Evolutionary conservation across 2,888 invertebrate species (phyloP), one percentile per base, ranked within the genome.

Genomic region (Scaptomyza tumidula): DNA sequence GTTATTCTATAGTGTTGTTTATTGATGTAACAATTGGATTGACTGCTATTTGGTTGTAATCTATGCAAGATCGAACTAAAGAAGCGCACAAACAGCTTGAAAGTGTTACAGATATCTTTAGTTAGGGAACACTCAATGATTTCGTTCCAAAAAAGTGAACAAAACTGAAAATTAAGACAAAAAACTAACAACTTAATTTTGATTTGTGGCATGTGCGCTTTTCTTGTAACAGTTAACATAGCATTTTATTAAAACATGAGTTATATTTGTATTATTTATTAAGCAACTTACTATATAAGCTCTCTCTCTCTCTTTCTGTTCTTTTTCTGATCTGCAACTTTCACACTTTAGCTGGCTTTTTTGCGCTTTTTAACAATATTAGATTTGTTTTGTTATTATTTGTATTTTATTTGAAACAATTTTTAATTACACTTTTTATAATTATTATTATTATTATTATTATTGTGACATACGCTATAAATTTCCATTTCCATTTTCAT

Each of bases 241-340:
- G 39, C n/a, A 14, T 14, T 35, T 11, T 50, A 53, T 64, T 70
- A 63, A 39, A 55, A 66, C 55, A 50, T 67, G 39, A 44, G 56
- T 63, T 63, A 60, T 68, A 46, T 53, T 52, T 53, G 14, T 78
- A 62, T 57, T 70, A 64, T 68, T 73, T 65, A 67, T 75, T 80
- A 72, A 76, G 74, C 76, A 83, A 79, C 80, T 89, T 90, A 86
- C 88, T 89, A 89, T 89, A 90, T 89, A 90, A 90, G 90, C 90
- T 90, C 89, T 89, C 89, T 85, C 80, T 76, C 46, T 59, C 56
- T 63, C n/a, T 43, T 54, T 35, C 59, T 33, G 7, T 45, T 45
- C 48, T 61, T 62, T 24, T 41, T 10, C 9, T 37, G 35, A 31
- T 41, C 35, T 24, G 14, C 19, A 19, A 54, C 55, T 53, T 41